Percentiles rank a stretch among this genome's conserved stretches.
phyloP scores from a whole-genome alignment of 1,140 invertebrate species.

The Ridgeia piscesae region DNA sequence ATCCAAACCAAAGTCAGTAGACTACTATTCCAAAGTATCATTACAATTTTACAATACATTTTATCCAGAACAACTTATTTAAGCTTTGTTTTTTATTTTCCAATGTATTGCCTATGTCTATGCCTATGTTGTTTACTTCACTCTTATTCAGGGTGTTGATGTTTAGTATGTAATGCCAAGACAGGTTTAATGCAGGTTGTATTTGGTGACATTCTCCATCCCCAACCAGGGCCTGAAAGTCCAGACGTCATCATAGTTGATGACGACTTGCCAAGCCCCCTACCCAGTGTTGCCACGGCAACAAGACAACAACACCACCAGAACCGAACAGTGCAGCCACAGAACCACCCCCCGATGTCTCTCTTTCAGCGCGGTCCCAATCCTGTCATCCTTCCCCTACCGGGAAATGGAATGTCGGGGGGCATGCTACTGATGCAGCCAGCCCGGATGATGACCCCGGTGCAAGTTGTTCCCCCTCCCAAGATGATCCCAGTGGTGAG shows the following conservation, averaged over 20 bases:
- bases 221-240: conserved; percentile 20
- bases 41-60: too few species aligned
- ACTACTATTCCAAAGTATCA: too few species aligned
- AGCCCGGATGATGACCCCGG: background rate
- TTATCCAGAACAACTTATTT: background rate
- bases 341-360: background rate
- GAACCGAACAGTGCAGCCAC: background rate
- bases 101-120: background rate
- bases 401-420: background rate
- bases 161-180: background rate
- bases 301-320: background rate
- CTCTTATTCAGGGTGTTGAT: background rate
- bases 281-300: conserved; percentile 24
- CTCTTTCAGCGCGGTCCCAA: background rate
- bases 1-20: too few species aligned
- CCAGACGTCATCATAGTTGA: conserved; percentile 43
- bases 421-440: background rate
- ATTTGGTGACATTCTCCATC: background rate
- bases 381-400: background rate
- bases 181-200: too few species aligned
- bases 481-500: background rate
- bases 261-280: conserved; percentile 31
- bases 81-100: background rate
- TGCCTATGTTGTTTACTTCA: background rate
- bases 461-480: background rate